Evolutionary conservation across 2,797 vertebrate species (phyloP).

Genomic region (Eremophila alpestris): DNA sequence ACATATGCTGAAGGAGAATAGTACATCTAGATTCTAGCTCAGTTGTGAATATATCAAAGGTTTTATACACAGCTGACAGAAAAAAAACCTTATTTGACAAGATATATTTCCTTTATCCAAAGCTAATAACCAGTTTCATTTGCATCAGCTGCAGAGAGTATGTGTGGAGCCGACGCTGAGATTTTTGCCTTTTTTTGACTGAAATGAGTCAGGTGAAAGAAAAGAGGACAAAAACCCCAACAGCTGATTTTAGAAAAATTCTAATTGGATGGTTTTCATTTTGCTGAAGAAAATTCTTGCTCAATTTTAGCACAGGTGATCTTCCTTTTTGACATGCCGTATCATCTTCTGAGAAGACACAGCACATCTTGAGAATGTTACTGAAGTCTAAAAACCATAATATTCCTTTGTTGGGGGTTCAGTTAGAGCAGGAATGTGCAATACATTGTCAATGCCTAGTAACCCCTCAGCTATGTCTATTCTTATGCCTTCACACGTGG

Average conservation of each 20-base stretch:
- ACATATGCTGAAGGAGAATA: not conserved
- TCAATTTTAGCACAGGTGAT: not conserved
- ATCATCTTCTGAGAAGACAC: not conserved
- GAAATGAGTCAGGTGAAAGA: not conserved
- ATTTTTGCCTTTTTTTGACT: constrained; percentile 10
- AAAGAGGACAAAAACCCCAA: rapidly evolving
- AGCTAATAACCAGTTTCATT: not conserved
- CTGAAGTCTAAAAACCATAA: not conserved
- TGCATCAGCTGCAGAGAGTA: constrained; percentile 11
- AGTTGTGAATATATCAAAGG: not conserved
- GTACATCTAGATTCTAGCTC: not conserved
- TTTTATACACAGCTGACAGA: not conserved
- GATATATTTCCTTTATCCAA: constrained; percentile 15
- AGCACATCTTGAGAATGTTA: not conserved
- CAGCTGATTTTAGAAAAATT: not conserved
- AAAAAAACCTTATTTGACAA: not conserved
- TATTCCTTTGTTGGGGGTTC: not conserved
- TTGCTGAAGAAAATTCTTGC: not conserved
- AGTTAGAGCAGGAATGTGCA: not conserved
- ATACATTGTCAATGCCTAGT: not conserved
- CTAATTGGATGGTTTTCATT: not conserved
- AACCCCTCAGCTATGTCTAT: not conserved
- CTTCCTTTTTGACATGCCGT: not conserved
- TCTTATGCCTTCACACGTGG: not conserved
- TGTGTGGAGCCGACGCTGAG: not conserved